These are phyloP conservation scores for Gymnocypris eckloni DNA, from an alignment of 2,797 vertebrate species.

Conservation along the genomic window DNA sequence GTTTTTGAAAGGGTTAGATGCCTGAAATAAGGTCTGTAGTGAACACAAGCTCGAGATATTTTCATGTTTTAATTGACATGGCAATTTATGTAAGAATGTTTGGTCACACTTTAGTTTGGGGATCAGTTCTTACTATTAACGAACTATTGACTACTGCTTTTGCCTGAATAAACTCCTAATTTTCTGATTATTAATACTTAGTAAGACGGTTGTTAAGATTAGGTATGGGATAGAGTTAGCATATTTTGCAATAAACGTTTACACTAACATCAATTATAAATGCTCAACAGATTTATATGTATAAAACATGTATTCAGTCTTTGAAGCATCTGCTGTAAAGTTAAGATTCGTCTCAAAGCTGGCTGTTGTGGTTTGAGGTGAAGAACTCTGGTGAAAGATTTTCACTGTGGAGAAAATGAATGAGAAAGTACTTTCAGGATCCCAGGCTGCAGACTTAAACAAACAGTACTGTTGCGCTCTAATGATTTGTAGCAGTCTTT, in stretches of 20 bases:
- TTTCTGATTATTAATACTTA: neutral
- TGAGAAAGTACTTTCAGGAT: constrained; percentile 13
- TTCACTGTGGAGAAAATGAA: neutral
- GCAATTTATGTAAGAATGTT: neutral
- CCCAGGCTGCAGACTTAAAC: neutral
- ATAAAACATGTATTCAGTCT: neutral
- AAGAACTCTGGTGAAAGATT: constrained; percentile 59
- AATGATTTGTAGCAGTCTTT: constrained; percentile 1
- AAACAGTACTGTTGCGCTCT: neutral
- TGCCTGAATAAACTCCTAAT: neutral
- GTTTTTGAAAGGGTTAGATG: neutral
- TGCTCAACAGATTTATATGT: neutral
- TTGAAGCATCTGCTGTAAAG: neutral
- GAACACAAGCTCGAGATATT: neutral
- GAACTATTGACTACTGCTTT: neutral
- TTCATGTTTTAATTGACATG: neutral
- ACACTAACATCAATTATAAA: neutral
- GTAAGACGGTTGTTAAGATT: no score
- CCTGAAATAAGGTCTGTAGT: neutral
- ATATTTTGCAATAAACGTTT: neutral
- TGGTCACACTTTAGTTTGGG: neutral
- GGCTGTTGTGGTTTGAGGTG: neutral
- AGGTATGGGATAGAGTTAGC: neutral
- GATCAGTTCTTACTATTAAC: neutral
- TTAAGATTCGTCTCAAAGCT: neutral